These are phyloP conservation scores for Tadarida brasiliensis DNA, from an alignment of 2,797 vertebrate genomes.

Conservation along the genomic window DNA sequence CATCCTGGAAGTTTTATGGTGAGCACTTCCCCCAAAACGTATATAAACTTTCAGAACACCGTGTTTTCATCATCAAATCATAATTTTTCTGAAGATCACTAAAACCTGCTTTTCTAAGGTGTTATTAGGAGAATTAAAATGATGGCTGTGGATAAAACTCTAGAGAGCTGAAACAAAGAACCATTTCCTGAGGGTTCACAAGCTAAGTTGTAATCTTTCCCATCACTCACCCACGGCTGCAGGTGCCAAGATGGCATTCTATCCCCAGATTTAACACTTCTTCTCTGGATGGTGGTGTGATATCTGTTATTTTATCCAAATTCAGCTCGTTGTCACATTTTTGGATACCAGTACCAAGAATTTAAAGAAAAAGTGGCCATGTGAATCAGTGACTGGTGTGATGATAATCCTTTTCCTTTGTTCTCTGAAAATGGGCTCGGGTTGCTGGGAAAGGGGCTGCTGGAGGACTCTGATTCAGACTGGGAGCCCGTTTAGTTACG, in stretches of 20 bases:
- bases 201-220: not conserved
- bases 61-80: slow-evolving; percentile 5
- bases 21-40: not conserved
- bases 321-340: slow-evolving; percentile 65
- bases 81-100: slow-evolving; percentile 21
- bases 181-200: not conserved
- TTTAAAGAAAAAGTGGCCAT: slow-evolving; percentile 87
- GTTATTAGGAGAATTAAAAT: slow-evolving; percentile 1
- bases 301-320: slow-evolving; percentile 72
- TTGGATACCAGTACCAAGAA: slow-evolving; percentile 83
- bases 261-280: slow-evolving; percentile 26
- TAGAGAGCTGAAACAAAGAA: not conserved
- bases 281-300: slow-evolving; percentile 69
- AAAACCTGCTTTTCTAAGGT: not conserved
- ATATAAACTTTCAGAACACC: not conserved
- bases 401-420: slow-evolving; percentile 73
- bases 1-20: not conserved
- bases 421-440: slow-evolving; percentile 52
- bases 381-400: slow-evolving; percentile 74
- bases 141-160: not conserved
- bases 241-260: not conserved
- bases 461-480: slow-evolving; percentile 51
- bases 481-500: slow-evolving; percentile 39
- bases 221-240: not conserved
- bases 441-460: slow-evolving; percentile 43